These are phyloP conservation scores for Hippopotamus amphibius DNA, from an alignment of 2,113 vertebrate genomes.

Conservation along the genomic window DNA sequence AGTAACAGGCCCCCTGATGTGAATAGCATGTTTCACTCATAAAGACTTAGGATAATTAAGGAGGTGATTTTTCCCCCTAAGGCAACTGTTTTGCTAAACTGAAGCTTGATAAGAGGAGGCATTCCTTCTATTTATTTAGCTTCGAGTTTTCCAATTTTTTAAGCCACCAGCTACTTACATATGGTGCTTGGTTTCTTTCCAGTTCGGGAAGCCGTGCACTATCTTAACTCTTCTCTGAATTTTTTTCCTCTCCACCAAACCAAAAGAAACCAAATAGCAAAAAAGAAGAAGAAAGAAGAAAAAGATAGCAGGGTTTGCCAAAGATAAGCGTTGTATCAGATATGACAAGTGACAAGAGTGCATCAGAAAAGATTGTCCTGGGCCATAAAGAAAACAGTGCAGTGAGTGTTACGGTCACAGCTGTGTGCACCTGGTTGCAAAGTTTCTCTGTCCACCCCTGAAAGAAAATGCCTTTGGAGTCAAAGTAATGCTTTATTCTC, in stretches of 20 bases:
- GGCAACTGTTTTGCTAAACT: conserved; percentile 58
- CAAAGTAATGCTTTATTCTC: conserved; percentile 47
- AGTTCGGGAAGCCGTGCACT: neutral
- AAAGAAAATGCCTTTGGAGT: conserved; percentile 27
- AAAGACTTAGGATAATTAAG: conserved; percentile 68
- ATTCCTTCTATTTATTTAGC: conserved; percentile 12
- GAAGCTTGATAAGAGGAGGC: neutral
- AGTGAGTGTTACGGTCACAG: neutral
- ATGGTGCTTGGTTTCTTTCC: neutral
- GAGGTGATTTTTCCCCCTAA: conserved; percentile 52
- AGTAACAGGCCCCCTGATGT: conserved; percentile 53
- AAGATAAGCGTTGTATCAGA: neutral
- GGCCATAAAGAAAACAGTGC: neutral
- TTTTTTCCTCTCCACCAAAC: neutral
- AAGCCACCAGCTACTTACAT: neutral
- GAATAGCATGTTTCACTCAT: conserved; percentile 73
- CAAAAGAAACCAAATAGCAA: neutral
- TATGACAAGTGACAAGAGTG: neutral
- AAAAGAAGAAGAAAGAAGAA: neutral
- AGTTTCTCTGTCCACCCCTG: neutral
- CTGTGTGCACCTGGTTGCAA: neutral
- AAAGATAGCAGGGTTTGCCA: neutral
- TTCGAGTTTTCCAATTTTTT: conserved; percentile 34
- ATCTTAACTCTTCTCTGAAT: neutral
- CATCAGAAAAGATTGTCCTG: neutral